Evolutionary conservation across 2,888 invertebrate genomes (phyloP).

Genomic region (Conops quadrifasciatus): DNA sequence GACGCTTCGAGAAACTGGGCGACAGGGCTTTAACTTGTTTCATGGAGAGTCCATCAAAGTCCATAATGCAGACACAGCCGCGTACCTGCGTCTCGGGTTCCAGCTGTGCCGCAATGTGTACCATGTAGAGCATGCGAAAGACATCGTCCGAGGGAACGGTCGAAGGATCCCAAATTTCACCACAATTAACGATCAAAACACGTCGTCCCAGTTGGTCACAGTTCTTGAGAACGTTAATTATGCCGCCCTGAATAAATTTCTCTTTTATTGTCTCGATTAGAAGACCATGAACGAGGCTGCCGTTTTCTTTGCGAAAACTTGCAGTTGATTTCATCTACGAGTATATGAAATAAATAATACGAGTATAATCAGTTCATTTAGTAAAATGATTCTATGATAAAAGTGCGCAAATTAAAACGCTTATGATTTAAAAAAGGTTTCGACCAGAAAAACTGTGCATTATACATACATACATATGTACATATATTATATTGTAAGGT

Average conservation of each 20-base stretch:
- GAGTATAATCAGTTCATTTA: background rate
- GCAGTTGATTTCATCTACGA: conserved; percentile 78
- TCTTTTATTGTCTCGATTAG: conserved; percentile 74
- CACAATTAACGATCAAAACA: conserved; percentile 77
- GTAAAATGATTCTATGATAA: background rate
- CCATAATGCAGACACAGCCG: conserved; percentile 84
- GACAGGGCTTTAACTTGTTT: conserved; percentile 76
- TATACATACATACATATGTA: too few species aligned
- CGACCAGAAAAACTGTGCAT: too few species aligned
- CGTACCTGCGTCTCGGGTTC: conserved; percentile 83
- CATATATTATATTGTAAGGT: too few species aligned
- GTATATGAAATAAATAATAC: conserved; percentile 37
- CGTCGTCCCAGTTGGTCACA: conserved; percentile 81
- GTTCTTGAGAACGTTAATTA: conserved; percentile 80
- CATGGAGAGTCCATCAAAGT: conserved; percentile 80
- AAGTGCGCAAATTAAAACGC: background rate
- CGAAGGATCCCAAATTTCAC: conserved; percentile 80
- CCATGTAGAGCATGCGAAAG: conserved; percentile 79
- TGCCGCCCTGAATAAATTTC: conserved; percentile 75
- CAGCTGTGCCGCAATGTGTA: conserved; percentile 80
- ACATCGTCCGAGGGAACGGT: conserved; percentile 78
- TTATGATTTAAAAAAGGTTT: background rate
- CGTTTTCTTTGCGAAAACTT: conserved; percentile 78
- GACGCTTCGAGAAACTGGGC: conserved; percentile 78
- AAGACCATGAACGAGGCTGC: conserved; percentile 71